Evolutionary conservation across 2,888 invertebrate species (phyloP).

Genomic region (Ennomos fuscantarius): DNA sequence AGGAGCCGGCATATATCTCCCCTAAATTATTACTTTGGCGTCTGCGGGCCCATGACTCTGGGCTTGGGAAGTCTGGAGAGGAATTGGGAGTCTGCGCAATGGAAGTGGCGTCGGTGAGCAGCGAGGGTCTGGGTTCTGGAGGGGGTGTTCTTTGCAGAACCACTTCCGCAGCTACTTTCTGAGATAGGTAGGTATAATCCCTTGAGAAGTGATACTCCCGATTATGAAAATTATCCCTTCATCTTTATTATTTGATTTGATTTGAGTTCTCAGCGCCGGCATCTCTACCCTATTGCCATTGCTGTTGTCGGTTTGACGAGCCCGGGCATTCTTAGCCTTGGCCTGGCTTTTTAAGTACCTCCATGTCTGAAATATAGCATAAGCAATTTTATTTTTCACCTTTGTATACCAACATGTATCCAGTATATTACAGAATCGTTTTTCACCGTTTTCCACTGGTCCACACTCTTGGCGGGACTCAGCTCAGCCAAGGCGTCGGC

Average conservation of each 20-base stretch:
- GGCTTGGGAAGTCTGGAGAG: too few relatives aligned
- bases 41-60: too few relatives aligned
- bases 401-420: too few relatives aligned
- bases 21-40: background rate
- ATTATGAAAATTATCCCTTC: background rate
- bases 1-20: background rate
- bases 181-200: too few relatives aligned
- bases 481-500: background rate
- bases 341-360: slow-evolving; percentile 1
- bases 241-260: too few relatives aligned
- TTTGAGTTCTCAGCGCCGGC: background rate
- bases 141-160: too few relatives aligned
- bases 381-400: background rate
- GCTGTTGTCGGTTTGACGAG: too few relatives aligned
- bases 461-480: background rate
- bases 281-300: background rate
- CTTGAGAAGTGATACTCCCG: background rate
- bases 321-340: background rate
- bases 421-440: background rate
- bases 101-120: too few relatives aligned
- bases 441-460: background rate
- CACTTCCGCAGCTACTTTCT: too few relatives aligned
- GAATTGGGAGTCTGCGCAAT: background rate
- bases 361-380: background rate
- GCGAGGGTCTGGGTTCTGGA: too few relatives aligned